phyloP scores from a whole-genome alignment of 2,797 vertebrate species.

The Cephalopachus bancanus region DNA sequence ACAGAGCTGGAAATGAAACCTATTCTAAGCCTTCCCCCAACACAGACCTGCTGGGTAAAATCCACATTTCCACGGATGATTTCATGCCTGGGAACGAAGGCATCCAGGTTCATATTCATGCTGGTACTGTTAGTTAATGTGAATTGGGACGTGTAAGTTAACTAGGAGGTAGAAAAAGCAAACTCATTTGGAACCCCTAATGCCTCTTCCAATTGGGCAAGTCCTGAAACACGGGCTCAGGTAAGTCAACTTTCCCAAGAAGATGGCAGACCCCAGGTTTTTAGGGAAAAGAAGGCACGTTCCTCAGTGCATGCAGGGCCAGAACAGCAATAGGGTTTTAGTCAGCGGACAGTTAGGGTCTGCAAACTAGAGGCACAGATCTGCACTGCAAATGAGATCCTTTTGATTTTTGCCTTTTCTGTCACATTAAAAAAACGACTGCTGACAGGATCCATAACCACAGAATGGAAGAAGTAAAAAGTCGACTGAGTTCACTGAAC shows the following conservation, averaged over 20 bases:
- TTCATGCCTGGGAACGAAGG: background rate
- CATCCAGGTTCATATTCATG: background rate
- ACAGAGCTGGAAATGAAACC: background rate
- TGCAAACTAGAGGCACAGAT: background rate
- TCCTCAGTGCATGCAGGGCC: background rate
- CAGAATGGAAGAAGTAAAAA: background rate
- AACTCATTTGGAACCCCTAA: background rate
- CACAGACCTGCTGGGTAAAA: background rate
- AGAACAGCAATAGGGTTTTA: background rate
- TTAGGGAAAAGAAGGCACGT: background rate
- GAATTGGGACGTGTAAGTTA: constrained; percentile 19
- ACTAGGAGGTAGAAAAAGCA: background rate
- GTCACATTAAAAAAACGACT: constrained; percentile 26
- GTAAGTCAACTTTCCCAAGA: background rate
- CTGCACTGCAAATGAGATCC: background rate
- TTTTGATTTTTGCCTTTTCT: constrained; percentile 18
- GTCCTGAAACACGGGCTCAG: background rate
- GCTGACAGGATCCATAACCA: constrained; percentile 19
- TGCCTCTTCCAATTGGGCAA: background rate
- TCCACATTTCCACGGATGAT: background rate
- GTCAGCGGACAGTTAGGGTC: background rate
- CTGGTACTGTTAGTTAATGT: background rate
- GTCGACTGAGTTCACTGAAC: background rate
- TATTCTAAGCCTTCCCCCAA: background rate
- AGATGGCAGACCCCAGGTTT: background rate